These are phyloP conservation scores for Triplophysa yarkandensis DNA, from an alignment of 2,797 vertebrate genomes.

Conservation along the genomic window DNA sequence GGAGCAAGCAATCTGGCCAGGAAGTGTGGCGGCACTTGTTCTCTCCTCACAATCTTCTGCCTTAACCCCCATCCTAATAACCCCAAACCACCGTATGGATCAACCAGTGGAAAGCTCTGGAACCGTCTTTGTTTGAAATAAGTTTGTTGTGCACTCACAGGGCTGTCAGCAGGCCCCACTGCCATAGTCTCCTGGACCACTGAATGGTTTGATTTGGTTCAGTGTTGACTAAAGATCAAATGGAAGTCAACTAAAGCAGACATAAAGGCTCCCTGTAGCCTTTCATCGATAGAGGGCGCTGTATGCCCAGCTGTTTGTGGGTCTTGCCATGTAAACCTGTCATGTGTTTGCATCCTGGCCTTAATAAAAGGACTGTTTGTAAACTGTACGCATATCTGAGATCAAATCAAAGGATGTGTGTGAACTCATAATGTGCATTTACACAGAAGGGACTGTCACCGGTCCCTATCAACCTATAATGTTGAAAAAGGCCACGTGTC, in stretches of 20 bases:
- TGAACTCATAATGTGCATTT: too few relatives aligned
- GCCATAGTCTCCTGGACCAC: too few relatives aligned
- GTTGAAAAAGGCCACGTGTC: too few relatives aligned
- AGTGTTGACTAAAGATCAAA: not conserved
- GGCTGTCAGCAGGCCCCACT: too few relatives aligned
- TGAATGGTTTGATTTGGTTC: not conserved
- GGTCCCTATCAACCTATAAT: too few relatives aligned
- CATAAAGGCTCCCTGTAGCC: not conserved
- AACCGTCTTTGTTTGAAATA: not conserved
- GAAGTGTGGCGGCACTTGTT: slow-evolving; percentile 53
- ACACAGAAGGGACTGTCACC: too few relatives aligned
- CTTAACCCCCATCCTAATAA: not conserved
- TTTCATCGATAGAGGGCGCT: slow-evolving; percentile 87
- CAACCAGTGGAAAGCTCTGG: not conserved
- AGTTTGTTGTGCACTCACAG: not conserved
- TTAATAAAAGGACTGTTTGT: slow-evolving; percentile 78
- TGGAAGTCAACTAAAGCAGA: not conserved
- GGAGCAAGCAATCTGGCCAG: slow-evolving; percentile 67
- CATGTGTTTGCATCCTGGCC: slow-evolving; percentile 67
- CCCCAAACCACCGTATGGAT: slow-evolving; percentile 2
- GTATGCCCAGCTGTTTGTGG: slow-evolving; percentile 73
- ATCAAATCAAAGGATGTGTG: too few relatives aligned
- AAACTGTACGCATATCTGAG: not conserved
- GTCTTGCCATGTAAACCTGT: slow-evolving; percentile 49
- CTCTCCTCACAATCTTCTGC: slow-evolving; percentile 19